phyloP scores from a whole-genome alignment of 2,888 invertebrate genomes.

The Drosophila cognata region DNA sequence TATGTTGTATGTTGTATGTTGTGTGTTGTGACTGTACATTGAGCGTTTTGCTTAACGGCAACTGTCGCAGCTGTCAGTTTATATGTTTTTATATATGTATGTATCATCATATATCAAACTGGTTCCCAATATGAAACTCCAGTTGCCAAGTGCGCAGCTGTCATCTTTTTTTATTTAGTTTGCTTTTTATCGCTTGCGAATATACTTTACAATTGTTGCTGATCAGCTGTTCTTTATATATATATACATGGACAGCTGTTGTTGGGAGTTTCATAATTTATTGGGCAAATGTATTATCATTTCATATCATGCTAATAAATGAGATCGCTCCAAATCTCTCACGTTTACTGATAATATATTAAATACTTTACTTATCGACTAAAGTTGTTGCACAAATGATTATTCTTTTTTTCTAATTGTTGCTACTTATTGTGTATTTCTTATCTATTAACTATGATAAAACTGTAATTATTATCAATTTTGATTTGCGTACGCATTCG shows the following conservation, averaged over 20 bases:
- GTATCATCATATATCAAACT: constrained; percentile 18
- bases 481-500: background rate
- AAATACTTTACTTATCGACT: background rate
- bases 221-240: constrained; percentile 42
- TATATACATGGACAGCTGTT: background rate
- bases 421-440: background rate
- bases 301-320: background rate
- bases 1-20: background rate
- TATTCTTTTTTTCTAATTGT: too few relatives aligned
- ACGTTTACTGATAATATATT: background rate
- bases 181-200: constrained; percentile 18
- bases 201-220: background rate
- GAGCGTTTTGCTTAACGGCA: constrained; percentile 57
- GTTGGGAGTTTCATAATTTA: background rate
- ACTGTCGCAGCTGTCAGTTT: constrained; percentile 50
- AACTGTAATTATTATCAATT: background rate
- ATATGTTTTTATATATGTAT: constrained; percentile 10
- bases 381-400: background rate
- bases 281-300: background rate
- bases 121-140: constrained; percentile 25
- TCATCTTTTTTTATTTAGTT: background rate
- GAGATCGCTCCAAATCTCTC: background rate
- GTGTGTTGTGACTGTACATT: constrained; percentile 61
- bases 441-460: background rate
- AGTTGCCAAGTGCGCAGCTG: constrained; percentile 42